phyloP scores from a whole-genome alignment of 2,113 vertebrate species.

The Bubo blakistoni region DNA sequence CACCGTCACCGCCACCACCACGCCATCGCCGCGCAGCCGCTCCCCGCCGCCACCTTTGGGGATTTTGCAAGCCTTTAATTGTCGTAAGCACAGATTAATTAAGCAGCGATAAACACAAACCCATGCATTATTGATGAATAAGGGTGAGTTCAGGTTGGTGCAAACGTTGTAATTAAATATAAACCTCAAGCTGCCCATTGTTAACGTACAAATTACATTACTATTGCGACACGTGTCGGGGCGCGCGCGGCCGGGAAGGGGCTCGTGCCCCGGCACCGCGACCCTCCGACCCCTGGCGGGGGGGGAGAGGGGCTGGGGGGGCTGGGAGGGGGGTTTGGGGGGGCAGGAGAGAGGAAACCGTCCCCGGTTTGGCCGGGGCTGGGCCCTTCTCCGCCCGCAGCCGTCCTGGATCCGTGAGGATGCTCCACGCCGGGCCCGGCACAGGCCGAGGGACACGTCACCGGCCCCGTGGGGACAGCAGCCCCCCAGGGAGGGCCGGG shows the following conservation, averaged over 20 bases:
- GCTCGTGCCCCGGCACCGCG: neutral
- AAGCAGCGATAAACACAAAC: slow-evolving; percentile 70
- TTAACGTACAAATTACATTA: slow-evolving; percentile 65
- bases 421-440: accelerated
- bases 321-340: neutral
- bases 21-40: neutral
- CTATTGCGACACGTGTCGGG: slow-evolving; percentile 38
- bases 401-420: accelerated
- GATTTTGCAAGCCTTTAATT: slow-evolving; percentile 71
- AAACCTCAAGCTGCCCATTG: slow-evolving; percentile 70
- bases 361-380: accelerated
- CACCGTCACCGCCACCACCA: neutral
- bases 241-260: neutral
- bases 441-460: accelerated
- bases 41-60: slow-evolving; percentile 59
- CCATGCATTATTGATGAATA: slow-evolving; percentile 71
- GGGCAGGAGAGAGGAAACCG: neutral
- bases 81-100: slow-evolving; percentile 73
- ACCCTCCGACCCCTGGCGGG: neutral
- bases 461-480: neutral
- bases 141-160: slow-evolving; percentile 66
- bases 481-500: neutral
- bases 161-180: slow-evolving; percentile 65
- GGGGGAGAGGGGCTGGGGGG: neutral
- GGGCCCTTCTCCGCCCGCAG: accelerated